Conservation (phyloP, 2,888 invertebrate genomes). For the Synanthedon formicaeformis region DNA sequence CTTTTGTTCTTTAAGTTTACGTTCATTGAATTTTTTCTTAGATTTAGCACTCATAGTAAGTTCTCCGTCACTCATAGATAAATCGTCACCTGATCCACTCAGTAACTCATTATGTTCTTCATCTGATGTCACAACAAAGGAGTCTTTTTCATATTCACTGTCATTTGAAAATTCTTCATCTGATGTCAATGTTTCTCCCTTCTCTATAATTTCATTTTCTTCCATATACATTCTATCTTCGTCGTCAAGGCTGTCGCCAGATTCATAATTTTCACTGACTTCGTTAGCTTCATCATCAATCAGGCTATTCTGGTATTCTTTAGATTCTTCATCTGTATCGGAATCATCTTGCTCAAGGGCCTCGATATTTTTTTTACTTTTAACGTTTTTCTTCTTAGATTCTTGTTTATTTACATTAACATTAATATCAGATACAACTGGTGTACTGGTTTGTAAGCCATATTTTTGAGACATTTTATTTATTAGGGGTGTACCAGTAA, state of each 20-base stretch:
- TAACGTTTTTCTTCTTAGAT: not conserved
- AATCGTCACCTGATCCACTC: slow-evolving; percentile 55
- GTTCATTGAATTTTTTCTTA: slow-evolving; percentile 52
- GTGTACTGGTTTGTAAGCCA: slow-evolving; percentile 35
- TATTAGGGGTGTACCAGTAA: slow-evolving; percentile 53
- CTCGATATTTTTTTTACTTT: slow-evolving; percentile 9
- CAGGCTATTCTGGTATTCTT: slow-evolving; percentile 21
- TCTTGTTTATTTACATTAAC: not conserved
- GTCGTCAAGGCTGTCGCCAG: slow-evolving; percentile 61
- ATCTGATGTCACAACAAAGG: slow-evolving; percentile 67
- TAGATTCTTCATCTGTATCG: slow-evolving; percentile 12
- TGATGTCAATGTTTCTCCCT: slow-evolving; percentile 66
- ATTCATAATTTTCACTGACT: slow-evolving; percentile 52
- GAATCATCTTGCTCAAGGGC: slow-evolving; percentile 9
- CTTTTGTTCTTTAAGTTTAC: slow-evolving; percentile 52
- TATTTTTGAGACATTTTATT: slow-evolving; percentile 34
- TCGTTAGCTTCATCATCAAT: slow-evolving; percentile 49
- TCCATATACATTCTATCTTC: slow-evolving; percentile 56
- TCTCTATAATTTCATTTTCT: slow-evolving; percentile 59
- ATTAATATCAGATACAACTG: slow-evolving; percentile 16
- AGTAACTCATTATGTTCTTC: slow-evolving; percentile 52
- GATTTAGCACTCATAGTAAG: slow-evolving; percentile 50
- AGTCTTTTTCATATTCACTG: slow-evolving; percentile 61
- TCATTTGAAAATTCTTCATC: slow-evolving; percentile 52
- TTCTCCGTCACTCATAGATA: slow-evolving; percentile 55